Evolutionary conservation across 1,140 invertebrate genomes (phyloP).

Genomic region (Drosophila nasuta): DNA sequence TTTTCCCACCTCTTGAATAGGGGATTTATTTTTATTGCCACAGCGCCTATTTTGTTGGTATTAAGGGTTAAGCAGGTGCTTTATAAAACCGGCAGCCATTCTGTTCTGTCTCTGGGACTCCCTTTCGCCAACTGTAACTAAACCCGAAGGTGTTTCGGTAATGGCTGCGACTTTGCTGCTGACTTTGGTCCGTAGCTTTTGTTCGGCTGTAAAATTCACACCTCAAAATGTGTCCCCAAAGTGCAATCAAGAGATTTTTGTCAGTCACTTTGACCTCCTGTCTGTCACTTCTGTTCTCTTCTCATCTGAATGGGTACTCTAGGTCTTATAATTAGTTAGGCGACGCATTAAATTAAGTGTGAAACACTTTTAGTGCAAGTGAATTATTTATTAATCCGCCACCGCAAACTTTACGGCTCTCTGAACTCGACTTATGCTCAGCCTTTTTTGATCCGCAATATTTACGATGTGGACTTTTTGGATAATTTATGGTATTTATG

Average conservation of each 20-base stretch:
- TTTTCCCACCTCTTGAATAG: conserved; percentile 70
- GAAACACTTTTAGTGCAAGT: conserved; percentile 60
- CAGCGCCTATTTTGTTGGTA: conserved; percentile 45
- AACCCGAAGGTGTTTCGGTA: conserved; percentile 45
- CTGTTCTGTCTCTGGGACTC: conserved; percentile 25
- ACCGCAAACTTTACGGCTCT: neutral
- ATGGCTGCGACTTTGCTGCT: neutral
- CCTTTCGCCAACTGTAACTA: conserved; percentile 62
- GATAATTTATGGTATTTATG: conserved; percentile 10
- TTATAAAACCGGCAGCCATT: conserved; percentile 72
- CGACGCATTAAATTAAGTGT: conserved; percentile 58
- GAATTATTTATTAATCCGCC: conserved; percentile 66
- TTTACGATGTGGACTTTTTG: conserved; percentile 2
- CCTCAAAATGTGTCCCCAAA: conserved; percentile 78
- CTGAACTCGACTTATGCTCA: neutral
- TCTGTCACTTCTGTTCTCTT: neutral
- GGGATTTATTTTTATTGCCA: conserved; percentile 81
- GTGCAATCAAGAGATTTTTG: conserved; percentile 74
- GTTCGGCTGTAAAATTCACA: conserved; percentile 66
- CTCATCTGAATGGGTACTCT: neutral
- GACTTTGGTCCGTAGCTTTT: conserved; percentile 19
- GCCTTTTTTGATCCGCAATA: neutral
- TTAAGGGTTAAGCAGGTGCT: conserved; percentile 83
- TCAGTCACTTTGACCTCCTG: conserved; percentile 43
- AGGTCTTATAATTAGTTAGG: conserved; percentile 70